These are phyloP conservation scores for Phaedon cochleariae DNA, from an alignment of 2,888 invertebrate species.

Conservation along the genomic window DNA sequence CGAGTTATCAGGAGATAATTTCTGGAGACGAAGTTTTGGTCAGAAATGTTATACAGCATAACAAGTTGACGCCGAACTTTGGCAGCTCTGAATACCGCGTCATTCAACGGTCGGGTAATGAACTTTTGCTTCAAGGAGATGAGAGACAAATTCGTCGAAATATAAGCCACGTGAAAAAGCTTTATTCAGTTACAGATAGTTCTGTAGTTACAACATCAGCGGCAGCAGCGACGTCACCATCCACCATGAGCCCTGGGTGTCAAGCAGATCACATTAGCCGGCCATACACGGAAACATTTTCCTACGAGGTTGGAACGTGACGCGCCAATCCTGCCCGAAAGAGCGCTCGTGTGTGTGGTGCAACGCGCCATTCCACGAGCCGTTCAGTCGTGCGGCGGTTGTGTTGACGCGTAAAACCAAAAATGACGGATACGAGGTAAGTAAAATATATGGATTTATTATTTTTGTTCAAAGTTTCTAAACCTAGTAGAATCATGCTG, in stretches of 20 bases:
- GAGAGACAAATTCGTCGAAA: slow-evolving; percentile 21
- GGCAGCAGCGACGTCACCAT: not conserved
- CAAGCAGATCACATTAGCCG: not conserved
- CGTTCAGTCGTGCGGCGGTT: too few species aligned
- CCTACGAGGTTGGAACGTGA: too few species aligned
- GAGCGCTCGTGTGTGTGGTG: too few species aligned
- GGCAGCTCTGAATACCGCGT: slow-evolving; percentile 18
- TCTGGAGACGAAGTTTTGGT: slow-evolving; percentile 26
- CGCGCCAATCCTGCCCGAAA: too few species aligned
- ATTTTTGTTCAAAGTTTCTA: too few species aligned
- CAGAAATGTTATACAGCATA: slow-evolving; percentile 19
- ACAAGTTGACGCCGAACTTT: slow-evolving; percentile 23
- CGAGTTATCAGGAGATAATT: slow-evolving; percentile 29
- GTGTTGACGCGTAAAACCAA: too few species aligned
- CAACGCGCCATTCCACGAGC: too few species aligned
- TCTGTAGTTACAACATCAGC: not conserved
- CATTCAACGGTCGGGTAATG: slow-evolving; percentile 17
- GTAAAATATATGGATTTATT: too few species aligned
- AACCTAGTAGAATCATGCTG: too few species aligned
- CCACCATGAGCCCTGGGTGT: not conserved
- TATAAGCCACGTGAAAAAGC: slow-evolving; percentile 26
- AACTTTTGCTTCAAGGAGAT: slow-evolving; percentile 19
- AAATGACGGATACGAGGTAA: too few species aligned
- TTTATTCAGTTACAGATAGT: not conserved
- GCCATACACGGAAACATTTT: too few species aligned